Percentiles rank a stretch among this genome's conserved stretches.
Conservation (phyloP, 2,888 invertebrate genomes). For the Pristionchus japonicus region DNA sequence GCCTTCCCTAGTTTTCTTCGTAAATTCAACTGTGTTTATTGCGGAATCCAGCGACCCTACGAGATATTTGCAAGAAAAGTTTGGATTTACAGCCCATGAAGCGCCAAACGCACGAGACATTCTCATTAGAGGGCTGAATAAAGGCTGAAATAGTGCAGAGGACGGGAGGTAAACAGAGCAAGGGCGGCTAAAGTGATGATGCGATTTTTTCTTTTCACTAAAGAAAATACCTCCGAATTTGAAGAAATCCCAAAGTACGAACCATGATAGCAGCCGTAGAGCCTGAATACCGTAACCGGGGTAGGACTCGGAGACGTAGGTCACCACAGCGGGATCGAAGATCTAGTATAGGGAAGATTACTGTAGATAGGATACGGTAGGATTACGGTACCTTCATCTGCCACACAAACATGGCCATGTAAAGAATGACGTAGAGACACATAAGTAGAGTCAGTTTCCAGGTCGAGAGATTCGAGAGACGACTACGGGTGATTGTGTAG, state of each 20-base stretch:
- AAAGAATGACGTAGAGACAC: constrained; percentile 84
- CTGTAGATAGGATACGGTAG: background rate
- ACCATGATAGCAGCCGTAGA: constrained; percentile 36
- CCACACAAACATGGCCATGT: constrained; percentile 83
- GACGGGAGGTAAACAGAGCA: background rate
- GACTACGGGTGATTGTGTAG: constrained; percentile 87
- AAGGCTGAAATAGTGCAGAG: background rate
- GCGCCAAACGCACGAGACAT: background rate
- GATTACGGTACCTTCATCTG: constrained; percentile 58
- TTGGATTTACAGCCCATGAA: too few species aligned
- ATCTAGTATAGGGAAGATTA: constrained; percentile 78
- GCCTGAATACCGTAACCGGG: constrained; percentile 83
- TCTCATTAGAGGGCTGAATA: background rate
- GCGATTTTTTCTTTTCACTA: too few species aligned
- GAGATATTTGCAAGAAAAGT: background rate
- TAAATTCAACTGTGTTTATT: background rate
- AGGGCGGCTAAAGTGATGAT: background rate
- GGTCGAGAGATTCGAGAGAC: constrained; percentile 83
- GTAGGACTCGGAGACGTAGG: constrained; percentile 91
- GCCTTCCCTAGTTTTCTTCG: too few species aligned
- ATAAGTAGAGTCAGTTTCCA: constrained; percentile 87
- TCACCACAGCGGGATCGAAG: constrained; percentile 91
- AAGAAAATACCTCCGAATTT: too few species aligned
- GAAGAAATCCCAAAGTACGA: background rate
- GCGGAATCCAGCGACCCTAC: background rate